Evolutionary conservation across 2,888 invertebrate species (phyloP).

Genomic region (Lissocephala sabroskyi): DNA sequence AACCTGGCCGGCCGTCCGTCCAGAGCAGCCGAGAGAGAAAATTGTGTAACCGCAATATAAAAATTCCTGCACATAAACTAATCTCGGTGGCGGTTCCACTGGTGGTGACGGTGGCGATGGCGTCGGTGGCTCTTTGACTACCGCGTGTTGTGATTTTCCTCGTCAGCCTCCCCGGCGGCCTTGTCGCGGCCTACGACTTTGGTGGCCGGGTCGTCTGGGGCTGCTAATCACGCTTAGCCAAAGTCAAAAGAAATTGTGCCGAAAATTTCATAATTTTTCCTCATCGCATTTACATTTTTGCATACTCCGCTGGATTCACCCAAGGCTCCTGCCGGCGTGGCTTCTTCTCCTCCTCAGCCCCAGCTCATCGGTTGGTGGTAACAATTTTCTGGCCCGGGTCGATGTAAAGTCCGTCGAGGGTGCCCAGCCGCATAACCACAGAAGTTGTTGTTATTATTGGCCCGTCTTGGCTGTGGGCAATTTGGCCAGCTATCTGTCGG

Average conservation of each 20-base stretch:
- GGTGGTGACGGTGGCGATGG: slow-evolving; percentile 3
- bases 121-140: slow-evolving; percentile 9
- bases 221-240: slow-evolving; percentile 33
- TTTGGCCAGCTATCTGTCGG: not conserved
- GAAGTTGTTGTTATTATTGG: too few species aligned
- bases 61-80: slow-evolving; percentile 64
- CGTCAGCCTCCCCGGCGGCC: slow-evolving; percentile 11
- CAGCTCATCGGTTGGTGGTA: too few species aligned
- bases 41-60: slow-evolving; percentile 61
- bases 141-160: slow-evolving; percentile 7
- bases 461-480: not conserved
- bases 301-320: too few species aligned
- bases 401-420: too few species aligned
- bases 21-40: too few species aligned
- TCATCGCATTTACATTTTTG: too few species aligned
- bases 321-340: too few species aligned
- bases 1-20: too few species aligned
- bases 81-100: slow-evolving; percentile 35
- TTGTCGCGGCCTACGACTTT: slow-evolving; percentile 24
- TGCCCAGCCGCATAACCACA: too few species aligned
- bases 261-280: slow-evolving; percentile 41
- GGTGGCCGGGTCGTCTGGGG: slow-evolving; percentile 7
- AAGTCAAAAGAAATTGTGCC: slow-evolving; percentile 46
- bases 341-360: too few species aligned
- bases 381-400: too few species aligned